A percentile compares a stretch with the other conserved stretches of the same genome.
Conservation (phyloP, 1,140 invertebrate species). For the Eriosoma lanigerum region DNA sequence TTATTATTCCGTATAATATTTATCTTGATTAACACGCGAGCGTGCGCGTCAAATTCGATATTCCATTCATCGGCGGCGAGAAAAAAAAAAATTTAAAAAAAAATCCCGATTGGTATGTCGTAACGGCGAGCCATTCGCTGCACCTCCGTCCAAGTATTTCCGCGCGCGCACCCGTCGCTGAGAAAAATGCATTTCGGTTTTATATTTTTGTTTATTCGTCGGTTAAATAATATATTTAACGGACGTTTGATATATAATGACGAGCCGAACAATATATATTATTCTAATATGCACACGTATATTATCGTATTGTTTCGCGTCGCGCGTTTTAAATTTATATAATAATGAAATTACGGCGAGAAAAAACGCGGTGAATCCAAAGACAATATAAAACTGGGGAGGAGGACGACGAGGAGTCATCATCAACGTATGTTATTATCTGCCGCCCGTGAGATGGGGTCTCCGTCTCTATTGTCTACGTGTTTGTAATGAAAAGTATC, state of each 20-base stretch:
- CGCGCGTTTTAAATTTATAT: too few species aligned
- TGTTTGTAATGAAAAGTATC: constrained; percentile 51
- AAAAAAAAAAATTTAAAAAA: background rate
- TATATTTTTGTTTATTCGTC: background rate
- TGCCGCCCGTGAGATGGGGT: constrained; percentile 18
- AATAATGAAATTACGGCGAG: background rate
- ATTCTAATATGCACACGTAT: constrained; percentile 8
- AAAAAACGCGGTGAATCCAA: background rate
- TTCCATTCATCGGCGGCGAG: background rate
- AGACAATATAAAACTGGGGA: constrained; percentile 1
- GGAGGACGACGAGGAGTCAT: constrained; percentile 22
- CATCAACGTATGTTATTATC: background rate
- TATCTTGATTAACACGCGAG: constrained; percentile 5
- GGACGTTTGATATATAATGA: background rate
- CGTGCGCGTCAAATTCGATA: background rate
- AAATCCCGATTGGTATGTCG: background rate
- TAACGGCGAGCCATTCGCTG: background rate
- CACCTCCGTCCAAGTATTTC: background rate
- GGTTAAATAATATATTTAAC: constrained; percentile 25
- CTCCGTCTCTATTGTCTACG: constrained; percentile 42
- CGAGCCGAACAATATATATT: too few species aligned
- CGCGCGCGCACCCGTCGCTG: background rate
- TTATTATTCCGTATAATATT: background rate
- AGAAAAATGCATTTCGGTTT: background rate
- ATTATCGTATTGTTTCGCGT: constrained; percentile 18